These are phyloP conservation scores for Urophycis tenuis DNA, from an alignment of 2,797 vertebrate genomes.

Conservation along the genomic window DNA sequence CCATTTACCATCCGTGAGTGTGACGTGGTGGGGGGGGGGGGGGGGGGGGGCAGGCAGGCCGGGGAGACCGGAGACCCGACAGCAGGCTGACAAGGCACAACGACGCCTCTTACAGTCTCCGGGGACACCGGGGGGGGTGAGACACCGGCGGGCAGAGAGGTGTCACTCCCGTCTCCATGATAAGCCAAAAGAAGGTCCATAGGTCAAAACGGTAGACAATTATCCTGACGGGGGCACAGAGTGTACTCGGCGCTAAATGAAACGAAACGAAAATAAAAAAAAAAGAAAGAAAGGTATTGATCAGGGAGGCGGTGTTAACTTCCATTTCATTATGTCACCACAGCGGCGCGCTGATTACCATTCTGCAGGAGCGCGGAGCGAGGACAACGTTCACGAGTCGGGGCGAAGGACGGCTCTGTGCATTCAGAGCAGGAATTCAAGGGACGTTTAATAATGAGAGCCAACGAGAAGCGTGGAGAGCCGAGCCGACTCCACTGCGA, in stretches of 20 bases:
- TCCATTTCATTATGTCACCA: constrained; percentile 35
- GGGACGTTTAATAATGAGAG: background rate
- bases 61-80: background rate
- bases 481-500: too few species aligned
- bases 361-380: constrained; percentile 23
- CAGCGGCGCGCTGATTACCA: constrained; percentile 31
- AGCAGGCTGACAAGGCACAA: constrained; percentile 1
- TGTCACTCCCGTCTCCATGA: constrained; percentile 28
- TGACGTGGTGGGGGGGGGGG: too few species aligned
- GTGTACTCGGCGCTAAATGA: constrained; percentile 27
- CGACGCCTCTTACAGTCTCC: constrained; percentile 4
- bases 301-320: constrained; percentile 17
- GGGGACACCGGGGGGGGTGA: background rate
- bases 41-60: background rate
- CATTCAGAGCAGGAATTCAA: background rate
- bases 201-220: constrained; percentile 41
- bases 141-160: background rate
- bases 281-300: constrained; percentile 22
- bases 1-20: background rate
- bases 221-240: constrained; percentile 30
- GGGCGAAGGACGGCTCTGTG: constrained; percentile 15
- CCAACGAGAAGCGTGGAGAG: too few species aligned
- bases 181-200: constrained; percentile 37
- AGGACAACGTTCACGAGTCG: constrained; percentile 7
- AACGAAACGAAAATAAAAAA: background rate